Evolutionary conservation across 2,113 vertebrate genomes (phyloP), one percentile per base, ranked within the genome.

Genomic region (Prunella fulvescens): DNA sequence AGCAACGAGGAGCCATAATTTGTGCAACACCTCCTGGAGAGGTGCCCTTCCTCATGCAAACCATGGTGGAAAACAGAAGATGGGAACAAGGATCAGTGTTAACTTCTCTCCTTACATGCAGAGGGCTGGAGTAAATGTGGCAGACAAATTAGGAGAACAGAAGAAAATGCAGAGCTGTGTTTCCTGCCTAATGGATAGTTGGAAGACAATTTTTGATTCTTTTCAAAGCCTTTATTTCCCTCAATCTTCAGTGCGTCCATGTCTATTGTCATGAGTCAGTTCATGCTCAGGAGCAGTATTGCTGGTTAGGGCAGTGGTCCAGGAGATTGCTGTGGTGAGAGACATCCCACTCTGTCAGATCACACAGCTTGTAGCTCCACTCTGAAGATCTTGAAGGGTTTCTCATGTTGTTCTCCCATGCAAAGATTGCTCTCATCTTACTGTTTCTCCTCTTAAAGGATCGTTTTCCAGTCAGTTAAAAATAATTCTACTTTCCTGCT

Each of bases 211-310:
- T 74, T 61, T 42, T 58, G 6, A 31, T 85, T 78, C 1, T 88
- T 92, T 50, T 54, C 65, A n/a, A 70, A 81, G n/a, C 8, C 11
- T n/a, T 85, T n/a, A n/a, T 80, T 61, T 81, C 33, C 25, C 45
- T 76, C 3, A 0, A 0, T 50, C 42, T 70, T 53, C 10, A 7
- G 6, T 24, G 20, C 4, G 4, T 29, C 33, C 6, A 0, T 28
- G 37, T 33, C 7, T 57, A 11, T 40, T 4, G 1, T 14, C 40
- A 7, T 1, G 28, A 35, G 39, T 48, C 24, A 5, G 24, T 35
- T n/a, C 5, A 1, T 39, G 47, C 51, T 44, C 37, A 26, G 70
- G 22, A 39, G 45, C 45, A 50, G 50, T 6, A 2, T 15, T 51
- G 29, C 71, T 71, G 54, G 9, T 2, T 10, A 71, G 9, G 9